Evolutionary conservation across 2,113 vertebrate genomes (phyloP).

Genomic region (Pollimyrus isidori): DNA sequence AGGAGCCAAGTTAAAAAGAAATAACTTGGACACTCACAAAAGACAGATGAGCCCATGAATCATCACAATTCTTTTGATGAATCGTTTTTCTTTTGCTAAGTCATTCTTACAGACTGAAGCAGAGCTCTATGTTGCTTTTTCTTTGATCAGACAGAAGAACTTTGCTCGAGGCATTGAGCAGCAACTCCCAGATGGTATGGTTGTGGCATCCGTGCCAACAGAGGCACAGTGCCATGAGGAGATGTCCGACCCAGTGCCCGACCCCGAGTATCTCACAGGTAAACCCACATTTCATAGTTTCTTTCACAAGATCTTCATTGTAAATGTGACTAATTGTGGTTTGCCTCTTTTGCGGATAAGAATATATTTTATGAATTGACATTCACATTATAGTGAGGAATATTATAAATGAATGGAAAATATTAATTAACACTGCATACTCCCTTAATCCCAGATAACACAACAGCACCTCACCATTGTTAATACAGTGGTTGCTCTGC

Average conservation of each 20-base stretch:
- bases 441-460: neutral
- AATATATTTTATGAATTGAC: neutral
- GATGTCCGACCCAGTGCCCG: slow-evolving; percentile 82
- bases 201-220: slow-evolving; percentile 82
- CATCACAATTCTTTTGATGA: neutral
- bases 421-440: neutral
- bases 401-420: neutral
- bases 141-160: slow-evolving; percentile 79
- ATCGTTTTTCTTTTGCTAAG: neutral
- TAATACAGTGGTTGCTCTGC: neutral
- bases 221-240: slow-evolving; percentile 93
- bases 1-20: neutral
- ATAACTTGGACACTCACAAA: neutral
- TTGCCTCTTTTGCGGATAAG: neutral
- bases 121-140: neutral
- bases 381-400: neutral
- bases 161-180: slow-evolving; percentile 92
- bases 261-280: slow-evolving; percentile 93
- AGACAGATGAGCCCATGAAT: neutral
- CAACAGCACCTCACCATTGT: neutral
- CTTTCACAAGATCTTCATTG: neutral
- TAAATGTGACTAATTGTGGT: neutral
- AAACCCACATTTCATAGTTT: slow-evolving; percentile 15
- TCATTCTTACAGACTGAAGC: neutral
- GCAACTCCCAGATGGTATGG: slow-evolving; percentile 90